phyloP scores from a whole-genome alignment of 2,113 vertebrate species.

The Pipa parva region DNA sequence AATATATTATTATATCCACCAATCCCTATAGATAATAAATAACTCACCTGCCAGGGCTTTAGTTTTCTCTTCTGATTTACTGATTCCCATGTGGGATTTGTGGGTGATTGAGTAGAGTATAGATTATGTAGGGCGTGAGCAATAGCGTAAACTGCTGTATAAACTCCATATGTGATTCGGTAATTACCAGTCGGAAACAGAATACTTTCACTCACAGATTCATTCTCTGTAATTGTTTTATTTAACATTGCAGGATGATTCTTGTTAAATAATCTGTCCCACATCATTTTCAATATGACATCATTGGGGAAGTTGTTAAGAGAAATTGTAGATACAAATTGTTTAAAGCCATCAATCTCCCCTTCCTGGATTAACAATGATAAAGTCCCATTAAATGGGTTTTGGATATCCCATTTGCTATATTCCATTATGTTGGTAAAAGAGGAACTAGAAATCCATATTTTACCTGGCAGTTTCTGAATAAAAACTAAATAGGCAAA shows the following conservation, averaged over 20 bases:
- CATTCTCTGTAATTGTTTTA: neutral
- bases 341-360: neutral
- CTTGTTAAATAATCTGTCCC: neutral
- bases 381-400: neutral
- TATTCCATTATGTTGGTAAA: neutral
- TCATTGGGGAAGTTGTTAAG: neutral
- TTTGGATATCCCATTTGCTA: neutral
- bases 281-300: neutral
- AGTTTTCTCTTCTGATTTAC: neutral
- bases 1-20: too few species aligned
- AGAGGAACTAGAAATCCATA: neutral
- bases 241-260: neutral
- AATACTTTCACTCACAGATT: neutral
- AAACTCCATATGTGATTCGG: neutral
- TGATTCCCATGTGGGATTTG: neutral
- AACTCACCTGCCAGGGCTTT: neutral
- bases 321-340: neutral
- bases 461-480: neutral
- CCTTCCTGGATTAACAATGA: neutral
- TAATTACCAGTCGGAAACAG: neutral
- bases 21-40: too few species aligned
- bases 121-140: neutral
- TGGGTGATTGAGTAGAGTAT: neutral
- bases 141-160: slow-evolving; percentile 1
- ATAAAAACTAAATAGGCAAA: neutral